A percentile compares a stretch with the other conserved stretches of the same genome.
Conservation (phyloP, 2,888 invertebrate genomes). For the Lasioglossum leucozonium region DNA sequence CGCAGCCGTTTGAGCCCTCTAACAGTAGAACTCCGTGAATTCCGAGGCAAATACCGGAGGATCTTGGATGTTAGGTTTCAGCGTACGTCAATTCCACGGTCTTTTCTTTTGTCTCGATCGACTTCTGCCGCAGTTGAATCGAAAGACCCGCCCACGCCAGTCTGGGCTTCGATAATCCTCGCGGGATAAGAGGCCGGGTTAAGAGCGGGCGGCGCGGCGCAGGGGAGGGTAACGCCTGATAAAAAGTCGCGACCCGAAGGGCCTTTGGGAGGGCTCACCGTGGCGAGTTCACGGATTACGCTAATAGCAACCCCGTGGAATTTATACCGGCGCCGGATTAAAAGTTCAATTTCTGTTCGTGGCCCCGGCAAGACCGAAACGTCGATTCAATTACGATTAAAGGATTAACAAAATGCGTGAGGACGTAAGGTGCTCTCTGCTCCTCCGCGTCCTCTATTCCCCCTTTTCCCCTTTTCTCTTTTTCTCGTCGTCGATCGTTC, state of each 20-base stretch:
- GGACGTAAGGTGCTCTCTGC: not conserved
- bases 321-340: slow-evolving; percentile 59
- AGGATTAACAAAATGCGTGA: slow-evolving; percentile 44
- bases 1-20: too few species aligned
- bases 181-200: slow-evolving; percentile 55
- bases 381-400: slow-evolving; percentile 69
- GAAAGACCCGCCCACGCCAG: slow-evolving; percentile 36
- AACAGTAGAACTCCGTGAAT: not conserved
- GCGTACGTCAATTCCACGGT: slow-evolving; percentile 10
- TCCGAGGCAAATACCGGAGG: slow-evolving; percentile 20
- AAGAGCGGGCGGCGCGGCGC: slow-evolving; percentile 30
- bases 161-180: slow-evolving; percentile 57
- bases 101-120: slow-evolving; percentile 53
- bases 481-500: not conserved
- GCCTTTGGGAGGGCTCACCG: slow-evolving; percentile 28
- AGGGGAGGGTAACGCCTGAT: slow-evolving; percentile 53
- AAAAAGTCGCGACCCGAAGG: slow-evolving; percentile 62
- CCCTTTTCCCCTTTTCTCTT: not conserved
- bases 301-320: slow-evolving; percentile 65
- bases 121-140: slow-evolving; percentile 37
- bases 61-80: slow-evolving; percentile 17
- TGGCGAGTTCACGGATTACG: slow-evolving; percentile 66
- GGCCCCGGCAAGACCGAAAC: slow-evolving; percentile 33
- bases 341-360: slow-evolving; percentile 66
- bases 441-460: not conserved